phyloP scores from a whole-genome alignment of 2,797 vertebrate species.

The Alca torda region DNA sequence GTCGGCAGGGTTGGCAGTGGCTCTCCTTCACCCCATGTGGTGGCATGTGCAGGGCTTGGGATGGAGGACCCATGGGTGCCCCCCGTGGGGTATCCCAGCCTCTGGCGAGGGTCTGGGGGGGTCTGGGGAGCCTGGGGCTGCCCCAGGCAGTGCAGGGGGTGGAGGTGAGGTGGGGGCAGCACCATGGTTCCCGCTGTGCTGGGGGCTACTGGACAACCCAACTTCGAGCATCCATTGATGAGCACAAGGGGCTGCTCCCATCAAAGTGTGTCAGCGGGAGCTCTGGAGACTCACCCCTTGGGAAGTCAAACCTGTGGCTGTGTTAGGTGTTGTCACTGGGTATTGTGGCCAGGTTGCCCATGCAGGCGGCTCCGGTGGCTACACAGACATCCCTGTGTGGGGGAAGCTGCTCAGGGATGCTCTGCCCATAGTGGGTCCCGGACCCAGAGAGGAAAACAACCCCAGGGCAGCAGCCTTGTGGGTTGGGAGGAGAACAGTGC shows the following conservation, averaged over 20 bases:
- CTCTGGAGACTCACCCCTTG: neutral
- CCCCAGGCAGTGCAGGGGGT: no score
- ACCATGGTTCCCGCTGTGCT: neutral
- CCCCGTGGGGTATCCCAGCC: neutral
- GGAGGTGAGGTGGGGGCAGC: neutral
- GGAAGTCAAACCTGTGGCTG: neutral
- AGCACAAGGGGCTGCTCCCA: neutral
- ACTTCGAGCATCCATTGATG: neutral
- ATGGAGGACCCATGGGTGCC: neutral
- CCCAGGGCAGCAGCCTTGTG: neutral
- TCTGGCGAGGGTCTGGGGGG: neutral
- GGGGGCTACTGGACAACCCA: neutral
- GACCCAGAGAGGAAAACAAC: neutral
- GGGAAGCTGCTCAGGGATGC: neutral
- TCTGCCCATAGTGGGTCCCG: fast-evolving
- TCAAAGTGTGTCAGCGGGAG: neutral
- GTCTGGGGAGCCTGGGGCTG: no score
- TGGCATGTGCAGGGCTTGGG: neutral
- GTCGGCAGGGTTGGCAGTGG: neutral
- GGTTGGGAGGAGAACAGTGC: neutral
- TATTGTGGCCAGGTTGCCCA: neutral
- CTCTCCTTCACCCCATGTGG: neutral
- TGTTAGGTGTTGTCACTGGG: fast-evolving
- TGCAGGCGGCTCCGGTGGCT: fast-evolving
- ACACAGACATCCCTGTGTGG: no score